A percentile compares a stretch with the other conserved stretches of the same genome.
Conservation (phyloP, 2,113 vertebrate species). For the Lophius piscatorius region DNA sequence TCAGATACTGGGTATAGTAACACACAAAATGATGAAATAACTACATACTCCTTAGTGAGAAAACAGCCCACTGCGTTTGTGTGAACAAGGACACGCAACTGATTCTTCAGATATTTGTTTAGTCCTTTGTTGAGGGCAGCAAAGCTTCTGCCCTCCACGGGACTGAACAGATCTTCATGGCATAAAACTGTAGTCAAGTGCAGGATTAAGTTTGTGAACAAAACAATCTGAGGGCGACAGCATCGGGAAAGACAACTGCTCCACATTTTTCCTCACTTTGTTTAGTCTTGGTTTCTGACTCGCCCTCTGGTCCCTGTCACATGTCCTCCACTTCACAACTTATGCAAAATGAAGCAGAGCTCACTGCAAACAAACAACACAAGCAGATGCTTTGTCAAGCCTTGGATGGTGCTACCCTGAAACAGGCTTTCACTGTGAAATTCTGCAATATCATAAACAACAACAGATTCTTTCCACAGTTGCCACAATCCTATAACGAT, state of each 20-base stretch:
- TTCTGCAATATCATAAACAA: slow-evolving; percentile 42
- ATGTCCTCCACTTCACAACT: slow-evolving; percentile 77
- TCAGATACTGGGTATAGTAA: slow-evolving; percentile 42
- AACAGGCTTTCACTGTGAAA: slow-evolving; percentile 45
- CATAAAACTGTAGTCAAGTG: slow-evolving; percentile 56
- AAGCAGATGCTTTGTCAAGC: slow-evolving; percentile 76
- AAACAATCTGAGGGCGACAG: slow-evolving; percentile 63
- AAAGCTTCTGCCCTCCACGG: slow-evolving; percentile 16
- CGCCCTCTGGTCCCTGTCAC: slow-evolving; percentile 73
- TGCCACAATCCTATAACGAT: background rate
- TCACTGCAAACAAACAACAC: slow-evolving; percentile 80
- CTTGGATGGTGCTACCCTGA: slow-evolving; percentile 49
- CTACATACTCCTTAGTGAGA: slow-evolving; percentile 18
- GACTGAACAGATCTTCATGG: slow-evolving; percentile 62
- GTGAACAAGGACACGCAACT: background rate
- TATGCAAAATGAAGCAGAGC: slow-evolving; percentile 79
- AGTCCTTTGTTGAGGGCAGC: slow-evolving; percentile 16
- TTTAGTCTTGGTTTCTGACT: slow-evolving; percentile 59
- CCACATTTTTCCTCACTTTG: slow-evolving; percentile 66
- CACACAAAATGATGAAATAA: slow-evolving; percentile 31
- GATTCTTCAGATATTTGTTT: slow-evolving; percentile 22
- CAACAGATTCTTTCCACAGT: slow-evolving; percentile 19
- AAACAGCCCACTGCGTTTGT: slow-evolving; percentile 19
- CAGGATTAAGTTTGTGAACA: slow-evolving; percentile 71
- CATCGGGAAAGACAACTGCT: slow-evolving; percentile 54